Conservation (phyloP, 2,113 vertebrate species). For the Hippocampus comes region DNA sequence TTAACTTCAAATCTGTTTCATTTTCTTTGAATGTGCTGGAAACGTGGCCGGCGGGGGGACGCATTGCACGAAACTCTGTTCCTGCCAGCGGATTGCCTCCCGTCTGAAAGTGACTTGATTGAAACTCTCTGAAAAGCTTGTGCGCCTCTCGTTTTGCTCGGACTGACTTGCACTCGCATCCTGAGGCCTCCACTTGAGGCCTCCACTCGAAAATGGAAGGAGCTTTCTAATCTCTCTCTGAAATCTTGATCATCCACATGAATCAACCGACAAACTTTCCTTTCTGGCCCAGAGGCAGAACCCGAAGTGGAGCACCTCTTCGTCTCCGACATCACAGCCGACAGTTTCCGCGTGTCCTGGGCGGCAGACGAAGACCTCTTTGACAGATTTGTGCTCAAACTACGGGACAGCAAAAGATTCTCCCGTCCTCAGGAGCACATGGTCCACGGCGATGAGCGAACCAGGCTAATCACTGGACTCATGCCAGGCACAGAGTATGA, state of each 20-base stretch:
- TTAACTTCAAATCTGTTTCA: conserved; percentile 26
- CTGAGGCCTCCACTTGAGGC: neutral
- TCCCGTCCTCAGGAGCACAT: conserved; percentile 79
- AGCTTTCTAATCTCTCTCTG: conserved; percentile 19
- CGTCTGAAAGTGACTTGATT: conserved; percentile 33
- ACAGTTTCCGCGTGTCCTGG: conserved; percentile 90
- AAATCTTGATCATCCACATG: neutral
- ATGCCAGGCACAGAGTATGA: conserved; percentile 88
- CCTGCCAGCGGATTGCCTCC: conserved; percentile 2
- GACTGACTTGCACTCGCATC: conserved; percentile 36
- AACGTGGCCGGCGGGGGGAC: conserved; percentile 28
- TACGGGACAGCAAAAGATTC: conserved; percentile 84
- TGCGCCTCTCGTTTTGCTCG: neutral
- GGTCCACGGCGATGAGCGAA: conserved; percentile 76
- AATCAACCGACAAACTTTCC: conserved; percentile 35
- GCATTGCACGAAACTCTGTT: conserved; percentile 40
- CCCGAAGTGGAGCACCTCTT: conserved; percentile 93
- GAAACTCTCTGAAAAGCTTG: conserved; percentile 30
- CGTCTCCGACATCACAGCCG: conserved; percentile 83
- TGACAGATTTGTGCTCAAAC: conserved; percentile 90
- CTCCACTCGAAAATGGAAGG: conserved; percentile 1
- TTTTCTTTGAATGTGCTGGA: conserved; percentile 48
- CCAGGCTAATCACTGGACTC: conserved; percentile 82
- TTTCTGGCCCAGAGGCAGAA: conserved; percentile 83
- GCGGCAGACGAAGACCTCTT: conserved; percentile 86